Evolutionary conservation across 1,140 invertebrate genomes (phyloP).

Genomic region (Rhopalosiphum padi): DNA sequence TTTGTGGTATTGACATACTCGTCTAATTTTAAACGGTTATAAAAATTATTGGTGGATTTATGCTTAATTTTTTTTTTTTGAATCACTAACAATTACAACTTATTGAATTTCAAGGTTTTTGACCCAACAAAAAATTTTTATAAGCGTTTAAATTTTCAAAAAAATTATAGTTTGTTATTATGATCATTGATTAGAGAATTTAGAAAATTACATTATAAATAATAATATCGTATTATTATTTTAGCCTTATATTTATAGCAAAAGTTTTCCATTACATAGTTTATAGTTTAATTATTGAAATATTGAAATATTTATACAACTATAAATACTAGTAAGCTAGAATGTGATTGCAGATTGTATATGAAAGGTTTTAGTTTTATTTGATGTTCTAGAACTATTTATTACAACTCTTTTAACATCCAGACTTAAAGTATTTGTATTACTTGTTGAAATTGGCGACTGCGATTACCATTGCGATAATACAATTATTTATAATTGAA

Average conservation of each 20-base stretch:
- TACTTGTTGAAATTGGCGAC: not conserved
- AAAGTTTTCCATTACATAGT: not conserved
- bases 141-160: too few species aligned
- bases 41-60: too few species aligned
- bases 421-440: not conserved
- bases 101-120: too few species aligned
- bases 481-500: not conserved
- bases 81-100: too few species aligned
- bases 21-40: too few species aligned
- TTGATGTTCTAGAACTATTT: not conserved
- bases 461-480: not conserved
- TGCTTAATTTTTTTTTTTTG: too few species aligned
- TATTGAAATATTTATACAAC: not conserved
- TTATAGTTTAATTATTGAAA: not conserved
- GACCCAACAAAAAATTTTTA: too few species aligned
- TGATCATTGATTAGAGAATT: too few species aligned
- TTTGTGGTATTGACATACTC: too few species aligned
- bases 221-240: not conserved
- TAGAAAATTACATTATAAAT: not conserved
- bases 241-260: not conserved
- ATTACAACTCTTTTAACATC: not conserved
- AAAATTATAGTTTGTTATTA: too few species aligned
- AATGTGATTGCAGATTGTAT: not conserved
- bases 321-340: not conserved
- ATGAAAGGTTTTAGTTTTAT: not conserved